These are phyloP conservation scores for Stictocephala bisonia DNA, from an alignment of 2,888 invertebrate species.

Conservation along the genomic window DNA sequence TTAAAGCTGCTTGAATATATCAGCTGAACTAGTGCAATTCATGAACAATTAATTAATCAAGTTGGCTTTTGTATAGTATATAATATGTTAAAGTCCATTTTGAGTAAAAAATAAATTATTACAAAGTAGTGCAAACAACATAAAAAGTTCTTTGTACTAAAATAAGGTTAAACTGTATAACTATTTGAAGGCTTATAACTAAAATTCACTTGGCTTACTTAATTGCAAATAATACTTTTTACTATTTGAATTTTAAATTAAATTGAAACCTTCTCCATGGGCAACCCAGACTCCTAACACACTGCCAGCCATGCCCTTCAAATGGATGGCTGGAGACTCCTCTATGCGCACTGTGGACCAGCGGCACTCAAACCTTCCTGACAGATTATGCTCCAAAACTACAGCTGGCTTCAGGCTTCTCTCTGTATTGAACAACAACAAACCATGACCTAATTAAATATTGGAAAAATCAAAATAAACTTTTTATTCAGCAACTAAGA, in stretches of 20 bases:
- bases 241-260: neutral
- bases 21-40: too few species aligned
- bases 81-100: too few species aligned
- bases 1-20: too few species aligned
- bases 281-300: slow-evolving; percentile 96
- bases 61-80: too few species aligned
- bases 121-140: too few species aligned
- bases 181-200: neutral
- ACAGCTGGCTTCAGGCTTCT: slow-evolving; percentile 69
- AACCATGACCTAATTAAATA: too few species aligned
- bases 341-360: slow-evolving; percentile 81
- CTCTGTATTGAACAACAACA: slow-evolving; percentile 39
- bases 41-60: too few species aligned
- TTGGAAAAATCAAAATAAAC: too few species aligned
- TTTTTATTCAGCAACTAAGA: too few species aligned
- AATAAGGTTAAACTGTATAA: neutral
- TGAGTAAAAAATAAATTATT: too few species aligned
- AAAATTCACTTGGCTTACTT: too few species aligned
- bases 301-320: slow-evolving; percentile 88
- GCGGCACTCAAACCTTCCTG: slow-evolving; percentile 87
- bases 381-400: slow-evolving; percentile 85
- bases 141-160: neutral
- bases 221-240: neutral
- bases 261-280: slow-evolving; percentile 91
- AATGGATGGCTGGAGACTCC: slow-evolving; percentile 83